These are phyloP conservation scores for Leguminivora glycinivorella DNA, from an alignment of 1,140 invertebrate genomes.

Conservation along the genomic window DNA sequence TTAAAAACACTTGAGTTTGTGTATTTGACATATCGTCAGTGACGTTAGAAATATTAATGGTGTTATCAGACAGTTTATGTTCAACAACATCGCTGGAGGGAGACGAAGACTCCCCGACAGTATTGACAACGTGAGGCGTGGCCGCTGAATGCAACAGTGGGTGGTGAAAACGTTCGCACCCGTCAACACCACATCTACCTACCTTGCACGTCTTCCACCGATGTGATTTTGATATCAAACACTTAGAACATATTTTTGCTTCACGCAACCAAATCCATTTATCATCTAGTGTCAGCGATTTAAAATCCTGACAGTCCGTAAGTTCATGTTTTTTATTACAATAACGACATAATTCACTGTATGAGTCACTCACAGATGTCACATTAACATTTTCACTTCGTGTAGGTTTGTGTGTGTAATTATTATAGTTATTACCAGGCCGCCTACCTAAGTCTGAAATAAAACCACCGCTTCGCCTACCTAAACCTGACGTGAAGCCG, in stretches of 20 bases:
- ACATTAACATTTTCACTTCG: constrained; percentile 15
- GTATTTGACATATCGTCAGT: too few relatives aligned
- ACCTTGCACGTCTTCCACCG: constrained; percentile 25
- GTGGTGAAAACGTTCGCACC: neutral
- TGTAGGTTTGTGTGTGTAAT: neutral
- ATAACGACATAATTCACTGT: neutral
- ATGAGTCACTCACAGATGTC: neutral
- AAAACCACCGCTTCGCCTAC: too few relatives aligned
- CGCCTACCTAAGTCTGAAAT: too few relatives aligned
- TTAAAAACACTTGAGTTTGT: too few relatives aligned
- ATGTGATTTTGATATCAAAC: constrained; percentile 15
- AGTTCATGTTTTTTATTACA: constrained; percentile 26
- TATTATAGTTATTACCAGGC: too few relatives aligned
- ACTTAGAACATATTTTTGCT: constrained; percentile 28
- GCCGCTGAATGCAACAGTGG: constrained; percentile 32
- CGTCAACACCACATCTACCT: constrained; percentile 11
- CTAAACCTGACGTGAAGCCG: too few relatives aligned
- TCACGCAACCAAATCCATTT: constrained; percentile 27
- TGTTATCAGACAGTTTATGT: too few relatives aligned
- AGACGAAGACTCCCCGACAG: too few relatives aligned
- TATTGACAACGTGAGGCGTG: too few relatives aligned
- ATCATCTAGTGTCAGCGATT: constrained; percentile 14
- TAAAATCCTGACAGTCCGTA: neutral
- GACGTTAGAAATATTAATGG: too few relatives aligned
- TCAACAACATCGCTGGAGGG: too few relatives aligned